Conservation (phyloP, 2,797 vertebrate genomes). For the Ctenosaura bakeri region DNA sequence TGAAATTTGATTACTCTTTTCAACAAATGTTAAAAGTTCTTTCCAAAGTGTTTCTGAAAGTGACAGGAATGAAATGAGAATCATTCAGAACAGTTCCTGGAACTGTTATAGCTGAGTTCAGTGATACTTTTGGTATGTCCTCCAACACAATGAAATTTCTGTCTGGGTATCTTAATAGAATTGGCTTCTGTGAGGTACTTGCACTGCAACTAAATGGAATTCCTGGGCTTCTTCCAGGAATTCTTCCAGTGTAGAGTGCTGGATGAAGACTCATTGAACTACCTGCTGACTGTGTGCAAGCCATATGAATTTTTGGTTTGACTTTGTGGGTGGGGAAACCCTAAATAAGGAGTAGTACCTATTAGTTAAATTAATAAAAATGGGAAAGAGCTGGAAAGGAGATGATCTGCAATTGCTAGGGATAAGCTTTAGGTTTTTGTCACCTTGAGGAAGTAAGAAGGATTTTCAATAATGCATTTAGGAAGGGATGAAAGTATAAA, state of each 20-base stretch:
- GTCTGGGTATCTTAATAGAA: background rate
- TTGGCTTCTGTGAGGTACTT: background rate
- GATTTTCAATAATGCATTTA: too few relatives aligned
- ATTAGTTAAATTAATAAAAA: too few relatives aligned
- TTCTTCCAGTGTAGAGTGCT: background rate
- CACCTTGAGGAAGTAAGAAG: too few relatives aligned
- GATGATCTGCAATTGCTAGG: background rate
- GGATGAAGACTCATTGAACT: background rate
- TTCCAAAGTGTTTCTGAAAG: background rate
- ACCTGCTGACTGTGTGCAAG: too few relatives aligned
- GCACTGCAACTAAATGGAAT: rapidly evolving
- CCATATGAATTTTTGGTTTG: too few relatives aligned
- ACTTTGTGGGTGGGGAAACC: too few relatives aligned
- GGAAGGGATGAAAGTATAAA: too few relatives aligned
- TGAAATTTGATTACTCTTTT: background rate
- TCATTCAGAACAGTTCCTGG: background rate
- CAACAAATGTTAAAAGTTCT: conserved; percentile 2
- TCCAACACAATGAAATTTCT: background rate
- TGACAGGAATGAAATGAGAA: background rate
- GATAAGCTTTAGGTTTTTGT: too few relatives aligned
- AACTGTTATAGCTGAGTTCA: background rate
- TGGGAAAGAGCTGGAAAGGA: background rate
- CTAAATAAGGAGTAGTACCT: too few relatives aligned
- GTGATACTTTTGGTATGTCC: background rate
- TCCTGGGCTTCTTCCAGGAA: background rate